Base-by-base conservation (phyloP, 2,888 invertebrate genomes). In the Xanthia icteritia region DNA sequence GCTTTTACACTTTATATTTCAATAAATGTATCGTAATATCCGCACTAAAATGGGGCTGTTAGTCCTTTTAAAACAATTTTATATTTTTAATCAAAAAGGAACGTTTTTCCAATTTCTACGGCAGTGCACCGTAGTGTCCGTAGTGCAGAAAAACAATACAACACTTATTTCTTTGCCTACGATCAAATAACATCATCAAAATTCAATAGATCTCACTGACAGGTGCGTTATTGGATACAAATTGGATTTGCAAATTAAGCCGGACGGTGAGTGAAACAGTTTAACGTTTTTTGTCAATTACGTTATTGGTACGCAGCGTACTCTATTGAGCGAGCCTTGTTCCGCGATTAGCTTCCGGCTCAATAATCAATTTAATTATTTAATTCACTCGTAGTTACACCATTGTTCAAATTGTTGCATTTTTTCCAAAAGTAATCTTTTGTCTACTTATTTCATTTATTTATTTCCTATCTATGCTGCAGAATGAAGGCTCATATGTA, bases 211-310 rank as follows among this genome's bases (percentile, higher is more conserved):
- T 92, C 86, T 89, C 88, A 89, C 88, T 87, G 90, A 89, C 91
- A 90, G 90, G 84, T 88, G 87, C 85, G 88, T 87, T 90, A 90
- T 91, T 90, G 90, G 88, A 89, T 89, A 90, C 90, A 92, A 91
- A 92, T 92, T 92, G 92, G 87, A 89, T 92, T 92, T 92, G 90
- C 89, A 92, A 92, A 93, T 92, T 91, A 92, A 92, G 87, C 90
- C 88, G 88, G 87, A 87, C 89, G 84, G 83, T 86, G 90, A 89
- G 87, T 90, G 90, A 88, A 88, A 89, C 86, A 88, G 83, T 88
- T 87, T 82, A 88, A 87, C 80, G 79, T 84, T 89, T 91, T 90
- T 86, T 88, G 79, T 81, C 85, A 89, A 88, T 89, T 89, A 88
- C 82, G 77, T 79, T 88, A 83, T 86, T 77, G 73, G 72, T 78